These are phyloP conservation scores for Butastur rufipennis DNA, from an alignment of 2,113 vertebrate genomes.

Conservation along the genomic window DNA sequence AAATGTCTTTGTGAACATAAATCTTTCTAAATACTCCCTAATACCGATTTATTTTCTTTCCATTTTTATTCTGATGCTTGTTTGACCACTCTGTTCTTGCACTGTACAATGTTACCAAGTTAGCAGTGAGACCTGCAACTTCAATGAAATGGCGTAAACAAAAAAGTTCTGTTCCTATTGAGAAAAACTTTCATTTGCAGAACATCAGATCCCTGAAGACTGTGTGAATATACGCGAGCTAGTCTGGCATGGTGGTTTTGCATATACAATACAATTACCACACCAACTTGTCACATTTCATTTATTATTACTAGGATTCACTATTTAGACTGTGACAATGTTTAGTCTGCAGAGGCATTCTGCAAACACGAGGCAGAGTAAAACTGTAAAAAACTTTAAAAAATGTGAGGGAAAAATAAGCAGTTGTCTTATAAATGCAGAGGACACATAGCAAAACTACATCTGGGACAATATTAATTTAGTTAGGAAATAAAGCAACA, in stretches of 20 bases:
- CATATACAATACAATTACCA: background rate
- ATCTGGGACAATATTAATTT: background rate
- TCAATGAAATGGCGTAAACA: background rate
- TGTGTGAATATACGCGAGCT: background rate
- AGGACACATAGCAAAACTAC: background rate
- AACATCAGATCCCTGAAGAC: background rate
- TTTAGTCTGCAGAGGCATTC: background rate
- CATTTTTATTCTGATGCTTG: background rate
- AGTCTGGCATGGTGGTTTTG: background rate
- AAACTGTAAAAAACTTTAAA: background rate
- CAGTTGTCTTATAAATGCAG: background rate
- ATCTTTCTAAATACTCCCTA: background rate
- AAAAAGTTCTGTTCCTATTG: background rate
- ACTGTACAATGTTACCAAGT: background rate
- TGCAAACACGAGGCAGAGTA: background rate
- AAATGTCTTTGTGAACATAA: background rate
- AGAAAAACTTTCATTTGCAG: background rate
- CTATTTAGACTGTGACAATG: background rate
- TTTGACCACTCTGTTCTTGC: background rate
- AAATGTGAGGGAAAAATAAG: background rate
- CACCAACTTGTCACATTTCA: background rate
- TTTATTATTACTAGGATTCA: background rate
- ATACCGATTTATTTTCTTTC: background rate
- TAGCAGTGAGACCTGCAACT: background rate
- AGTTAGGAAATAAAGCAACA: background rate